Evolutionary conservation across 2,888 invertebrate genomes (phyloP), one percentile per base, ranked within the genome.

Genomic region (Eurytoma californica): DNA sequence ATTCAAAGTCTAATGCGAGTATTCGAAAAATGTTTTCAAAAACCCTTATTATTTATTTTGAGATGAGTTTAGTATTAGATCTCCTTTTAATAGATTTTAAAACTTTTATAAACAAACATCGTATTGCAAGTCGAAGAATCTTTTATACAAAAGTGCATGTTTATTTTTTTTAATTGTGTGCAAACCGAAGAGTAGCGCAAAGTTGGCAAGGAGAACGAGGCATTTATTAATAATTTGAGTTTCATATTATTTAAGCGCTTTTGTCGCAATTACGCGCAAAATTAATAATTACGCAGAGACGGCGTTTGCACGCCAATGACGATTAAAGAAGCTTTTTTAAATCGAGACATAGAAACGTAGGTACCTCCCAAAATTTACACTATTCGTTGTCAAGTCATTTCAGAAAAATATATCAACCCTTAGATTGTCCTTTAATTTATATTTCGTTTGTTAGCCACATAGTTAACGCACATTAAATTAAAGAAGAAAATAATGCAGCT

Each of bases 101-200:
- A 65, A 65, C 20, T 49, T 3, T 49, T 47, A 13, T 39, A 69
- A 69, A 18, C 16, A 18, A 51, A 66, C n/a, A 28, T 16, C 5
- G 0, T 51, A 14, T 24, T 24, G 51, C 20, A 20, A 70, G 49
- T 49, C 16, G 49, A 18, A 61, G 28, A 51, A 61, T 51, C n/a
- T 55, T 61, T 63, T 55, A 47, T 73, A 73, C 65, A 73, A 73
- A 73, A 65, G n/a, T 65, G 55, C 24, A 57, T 63, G 30, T 63
- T 57, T 49, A 1, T 24, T 18, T 63, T 72, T 24, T n/a, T 16
- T 53, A 13, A 65, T 57, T 16, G 20, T 47, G 55, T 61, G 72
- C 65, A 65, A 73, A 55, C 55, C 47, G n/a, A 55, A 65, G 30
- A 63, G 53, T 63, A 73, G 57, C 63, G 39, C 16, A 65, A 73